phyloP scores from a whole-genome alignment of 2,797 vertebrate genomes.

The Sebastes iracundus region DNA sequence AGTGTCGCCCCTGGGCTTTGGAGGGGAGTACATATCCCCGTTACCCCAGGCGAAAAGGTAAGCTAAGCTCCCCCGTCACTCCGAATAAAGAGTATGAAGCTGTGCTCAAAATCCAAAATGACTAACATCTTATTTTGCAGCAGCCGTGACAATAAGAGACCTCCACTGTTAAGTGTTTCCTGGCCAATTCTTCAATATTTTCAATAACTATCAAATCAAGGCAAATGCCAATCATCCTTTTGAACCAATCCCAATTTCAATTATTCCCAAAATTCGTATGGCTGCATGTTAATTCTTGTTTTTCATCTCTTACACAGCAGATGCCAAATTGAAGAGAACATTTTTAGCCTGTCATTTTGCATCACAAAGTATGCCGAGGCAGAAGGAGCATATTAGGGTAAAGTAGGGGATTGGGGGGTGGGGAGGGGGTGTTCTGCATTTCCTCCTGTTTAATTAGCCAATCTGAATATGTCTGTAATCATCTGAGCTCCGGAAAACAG shows the following conservation, averaged over 20 bases:
- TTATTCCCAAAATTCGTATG: slow-evolving; percentile 16
- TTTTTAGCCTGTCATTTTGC: slow-evolving; percentile 37
- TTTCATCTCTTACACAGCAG: slow-evolving; percentile 18
- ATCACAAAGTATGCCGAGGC: slow-evolving; percentile 19
- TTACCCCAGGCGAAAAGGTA: slow-evolving; percentile 48
- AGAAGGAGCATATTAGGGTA: slow-evolving; percentile 29
- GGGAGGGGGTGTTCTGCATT: slow-evolving; percentile 4
- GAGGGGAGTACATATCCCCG: slow-evolving; percentile 24
- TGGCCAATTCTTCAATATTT: slow-evolving; percentile 2
- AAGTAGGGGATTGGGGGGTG: background rate
- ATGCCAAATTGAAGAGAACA: slow-evolving; percentile 23
- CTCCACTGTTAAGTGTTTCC: background rate
- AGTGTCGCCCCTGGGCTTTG: slow-evolving; percentile 57
- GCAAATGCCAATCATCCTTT: slow-evolving; percentile 6
- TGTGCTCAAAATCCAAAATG: slow-evolving; percentile 23
- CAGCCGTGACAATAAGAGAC: slow-evolving; percentile 1
- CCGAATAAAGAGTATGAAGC: slow-evolving; percentile 22
- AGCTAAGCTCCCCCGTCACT: slow-evolving; percentile 48
- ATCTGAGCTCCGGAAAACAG: slow-evolving; percentile 48
- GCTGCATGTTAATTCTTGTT: slow-evolving; percentile 22
- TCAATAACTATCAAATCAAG: slow-evolving; percentile 21
- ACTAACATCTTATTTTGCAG: slow-evolving; percentile 22
- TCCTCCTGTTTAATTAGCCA: slow-evolving; percentile 55
- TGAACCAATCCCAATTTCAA: background rate
- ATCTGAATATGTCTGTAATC: slow-evolving; percentile 44